Evolutionary conservation across 2,888 invertebrate genomes (phyloP).

Genomic region (Spodoptera littoralis): DNA sequence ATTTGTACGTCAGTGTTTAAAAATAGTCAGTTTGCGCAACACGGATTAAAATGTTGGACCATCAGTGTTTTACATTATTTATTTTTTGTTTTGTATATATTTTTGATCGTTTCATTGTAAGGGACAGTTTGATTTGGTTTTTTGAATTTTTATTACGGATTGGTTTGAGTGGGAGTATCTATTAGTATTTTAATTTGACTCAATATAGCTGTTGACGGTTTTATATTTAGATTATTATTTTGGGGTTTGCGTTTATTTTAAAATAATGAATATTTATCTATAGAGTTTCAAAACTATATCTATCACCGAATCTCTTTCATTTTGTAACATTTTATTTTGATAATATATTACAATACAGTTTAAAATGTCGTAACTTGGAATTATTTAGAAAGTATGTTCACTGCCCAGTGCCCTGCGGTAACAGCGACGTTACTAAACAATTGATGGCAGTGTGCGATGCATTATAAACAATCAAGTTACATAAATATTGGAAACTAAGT

Average conservation of each 20-base stretch:
- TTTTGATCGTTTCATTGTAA: constrained; percentile 18
- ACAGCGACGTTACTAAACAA: constrained; percentile 45
- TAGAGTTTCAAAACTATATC: background rate
- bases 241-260: background rate
- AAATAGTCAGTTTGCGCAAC: constrained; percentile 40
- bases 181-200: constrained; percentile 2
- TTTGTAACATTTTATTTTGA: too few relatives aligned
- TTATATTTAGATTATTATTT: background rate
- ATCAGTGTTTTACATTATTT: constrained; percentile 8
- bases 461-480: constrained; percentile 38
- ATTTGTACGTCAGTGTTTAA: constrained; percentile 52
- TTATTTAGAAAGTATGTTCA: constrained; percentile 51
- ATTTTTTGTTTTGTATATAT: constrained; percentile 29
- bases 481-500: constrained; percentile 29
- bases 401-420: constrained; percentile 9
- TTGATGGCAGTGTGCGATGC: constrained; percentile 41
- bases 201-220: background rate
- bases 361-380: constrained; percentile 32
- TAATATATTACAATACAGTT: constrained; percentile 6
- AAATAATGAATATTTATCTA: background rate
- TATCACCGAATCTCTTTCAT: too few relatives aligned
- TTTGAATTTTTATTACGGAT: constrained; percentile 13
- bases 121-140: constrained; percentile 12
- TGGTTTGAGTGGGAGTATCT: constrained; percentile 12
- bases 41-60: constrained; percentile 38